These are phyloP conservation scores for Dinoponera quadriceps DNA, from an alignment of 1,140 invertebrate species.

Conservation along the genomic window DNA sequence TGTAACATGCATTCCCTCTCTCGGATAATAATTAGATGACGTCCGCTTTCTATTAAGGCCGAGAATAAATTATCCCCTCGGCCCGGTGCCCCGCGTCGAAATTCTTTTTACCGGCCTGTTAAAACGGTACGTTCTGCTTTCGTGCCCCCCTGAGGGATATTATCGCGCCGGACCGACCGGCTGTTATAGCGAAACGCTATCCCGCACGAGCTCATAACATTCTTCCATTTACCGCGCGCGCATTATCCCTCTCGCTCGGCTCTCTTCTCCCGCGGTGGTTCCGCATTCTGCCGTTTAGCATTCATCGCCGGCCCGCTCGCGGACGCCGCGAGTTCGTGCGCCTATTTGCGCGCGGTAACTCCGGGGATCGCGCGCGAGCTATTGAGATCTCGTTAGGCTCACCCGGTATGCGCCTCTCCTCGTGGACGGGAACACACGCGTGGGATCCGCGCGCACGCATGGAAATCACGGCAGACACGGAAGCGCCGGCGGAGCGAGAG, in stretches of 20 bases:
- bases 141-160: slow-evolving; percentile 8
- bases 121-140: slow-evolving; percentile 50
- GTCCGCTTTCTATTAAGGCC: slow-evolving; percentile 32
- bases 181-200: slow-evolving; percentile 29
- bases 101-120: slow-evolving; percentile 37
- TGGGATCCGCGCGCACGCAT: slow-evolving; percentile 50
- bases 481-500: slow-evolving; percentile 23
- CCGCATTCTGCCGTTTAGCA: slow-evolving; percentile 57
- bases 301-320: slow-evolving; percentile 43
- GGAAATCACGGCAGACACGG: slow-evolving; percentile 13
- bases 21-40: slow-evolving; percentile 36
- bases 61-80: slow-evolving; percentile 20
- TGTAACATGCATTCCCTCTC: background rate
- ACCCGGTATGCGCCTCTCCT: slow-evolving; percentile 28
- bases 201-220: slow-evolving; percentile 50
- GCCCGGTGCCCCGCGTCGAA: slow-evolving; percentile 4
- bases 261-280: slow-evolving; percentile 12
- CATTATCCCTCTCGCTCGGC: slow-evolving; percentile 30
- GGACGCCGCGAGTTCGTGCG: slow-evolving; percentile 47
- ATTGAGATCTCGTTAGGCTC: slow-evolving; percentile 59
- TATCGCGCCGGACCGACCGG: slow-evolving; percentile 4
- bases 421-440: slow-evolving; percentile 42
- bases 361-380: slow-evolving; percentile 30
- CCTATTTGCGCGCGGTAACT: slow-evolving; percentile 44
- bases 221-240: slow-evolving; percentile 56